These are phyloP conservation scores for Thalassaphorura encarpata DNA, from an alignment of 1,140 invertebrate species.

Conservation along the genomic window DNA sequence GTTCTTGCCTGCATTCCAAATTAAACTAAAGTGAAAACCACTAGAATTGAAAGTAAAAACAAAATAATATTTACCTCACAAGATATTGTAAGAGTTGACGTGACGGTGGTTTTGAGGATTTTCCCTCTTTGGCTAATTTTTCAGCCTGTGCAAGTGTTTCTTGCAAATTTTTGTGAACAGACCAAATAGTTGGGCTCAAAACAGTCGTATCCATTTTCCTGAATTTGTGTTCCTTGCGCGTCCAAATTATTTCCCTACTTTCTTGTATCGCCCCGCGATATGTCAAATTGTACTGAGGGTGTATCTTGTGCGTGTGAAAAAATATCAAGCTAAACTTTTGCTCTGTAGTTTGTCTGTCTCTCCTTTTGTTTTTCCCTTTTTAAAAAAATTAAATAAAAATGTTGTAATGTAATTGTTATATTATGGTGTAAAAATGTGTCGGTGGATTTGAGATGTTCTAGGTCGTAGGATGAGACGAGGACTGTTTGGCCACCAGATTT, in stretches of 20 bases:
- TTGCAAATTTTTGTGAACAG: constrained; percentile 21
- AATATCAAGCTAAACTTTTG: background rate
- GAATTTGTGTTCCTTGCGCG: background rate
- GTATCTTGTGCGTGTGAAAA: background rate
- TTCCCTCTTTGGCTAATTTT: constrained; percentile 25
- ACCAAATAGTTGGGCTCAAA: constrained; percentile 17
- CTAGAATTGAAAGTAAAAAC: too few relatives aligned
- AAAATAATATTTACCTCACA: constrained; percentile 31
- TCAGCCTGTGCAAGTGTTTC: constrained; percentile 29
- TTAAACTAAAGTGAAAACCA: too few relatives aligned
- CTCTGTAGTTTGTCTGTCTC: background rate
- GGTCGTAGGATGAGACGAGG: constrained; percentile 4
- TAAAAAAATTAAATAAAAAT: too few relatives aligned
- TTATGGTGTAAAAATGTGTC: background rate
- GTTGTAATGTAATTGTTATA: too few relatives aligned
- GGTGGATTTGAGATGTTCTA: background rate
- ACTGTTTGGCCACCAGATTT: constrained; percentile 21
- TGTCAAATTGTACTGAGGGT: background rate
- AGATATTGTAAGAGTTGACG: constrained; percentile 31
- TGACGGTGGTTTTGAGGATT: constrained; percentile 22
- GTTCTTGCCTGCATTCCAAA: too few relatives aligned
- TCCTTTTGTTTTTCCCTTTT: too few relatives aligned
- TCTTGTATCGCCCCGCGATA: background rate
- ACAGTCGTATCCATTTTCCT: constrained; percentile 27
- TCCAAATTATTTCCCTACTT: background rate